Base-by-base conservation (phyloP, 2,888 invertebrate species). In the Rhodophaea formosa region DNA sequence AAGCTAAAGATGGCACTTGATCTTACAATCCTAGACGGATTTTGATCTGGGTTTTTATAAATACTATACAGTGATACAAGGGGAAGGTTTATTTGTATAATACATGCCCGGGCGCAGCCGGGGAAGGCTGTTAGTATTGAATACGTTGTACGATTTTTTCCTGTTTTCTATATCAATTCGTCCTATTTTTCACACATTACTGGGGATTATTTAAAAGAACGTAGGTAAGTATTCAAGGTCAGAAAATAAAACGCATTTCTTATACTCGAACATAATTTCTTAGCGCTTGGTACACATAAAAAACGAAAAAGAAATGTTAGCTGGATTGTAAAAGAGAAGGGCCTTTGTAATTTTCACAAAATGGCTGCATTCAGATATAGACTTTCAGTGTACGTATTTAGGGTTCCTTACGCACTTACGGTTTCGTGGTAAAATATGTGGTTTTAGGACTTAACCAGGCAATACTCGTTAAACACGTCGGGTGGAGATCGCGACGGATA, bases 321-420 rank as follows among this genome's bases (percentile, higher is more conserved):
- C 32, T 49, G 43, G 8, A 52, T 57, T 44, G 29, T 44, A 55
- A 46, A 39, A 23, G 46, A 47, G 35, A 42, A 53, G 59, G 59
- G 61, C 62, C 56, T 65, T 12, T 35, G 35, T 35, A 3, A 35
- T 35, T 35, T 35, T 10, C 12, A 10, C 23, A 35, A 35, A 35
- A 35, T 35, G 12, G 3, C 10, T 35, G 23, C 5, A 35, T 35
- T 35, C 35, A 12, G 10, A 35, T 35, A 8, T 35, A 12, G 3
- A 8, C 35, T 35, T 35, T 35, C 35, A 35, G 35, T 10, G 10
- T 10, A 12, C 10, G 10, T 12, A 3, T 10, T 35, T 10, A 35
- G 35, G 12, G 35, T 35, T 3, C 35, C 3, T 35, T 35, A 10
- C 12, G 10, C 35, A 35, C 3, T 35, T 3, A n/a, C n/a, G 3